Evolutionary conservation across 1,140 invertebrate genomes (phyloP), one percentile per base, ranked within the genome.

Genomic region (Drosophila tropicalis): DNA sequence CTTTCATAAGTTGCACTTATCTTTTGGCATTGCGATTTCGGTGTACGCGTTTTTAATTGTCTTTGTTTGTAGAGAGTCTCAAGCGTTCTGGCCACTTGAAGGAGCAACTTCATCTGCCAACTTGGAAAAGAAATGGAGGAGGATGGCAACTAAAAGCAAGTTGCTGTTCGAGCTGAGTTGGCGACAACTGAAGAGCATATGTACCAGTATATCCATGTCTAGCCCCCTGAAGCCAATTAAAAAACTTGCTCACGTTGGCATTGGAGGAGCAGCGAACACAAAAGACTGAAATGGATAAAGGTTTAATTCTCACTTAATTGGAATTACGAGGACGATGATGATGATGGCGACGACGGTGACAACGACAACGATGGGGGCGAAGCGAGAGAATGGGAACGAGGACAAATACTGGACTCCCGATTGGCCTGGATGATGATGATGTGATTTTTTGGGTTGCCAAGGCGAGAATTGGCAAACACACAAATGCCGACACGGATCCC

Each of bases 301-400:
- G 72, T 69, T 87, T 87, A 87, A 89, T 87, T 87, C 83, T 76
- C 79, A 83, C 78, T 87, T 87, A 87, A 87, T 87, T 87, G 83
- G 84, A 83, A 83, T 87, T 89, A 87, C 79, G 84, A 60, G 36
- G 76, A 44, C 60, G 62, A 67, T 47, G 34, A 36, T 34, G 22
- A 15, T 40, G 58, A 40, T 57, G 15, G 15, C 17, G 44, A 19
- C 17, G 40, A 12, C 10, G 5, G 15, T 44, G 44, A 10, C 44
- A 22, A 47, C 44, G 44, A 19, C 44, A 47, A 47, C 7, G 44
- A 29, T 5, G 29, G 5, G 5, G 34, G 34, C 2, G 9, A 12
- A 10, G 34, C 2, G 12, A 12, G 34, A 15, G n/a, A 44, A 15
- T 44, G 41, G 17, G 44, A 19, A 47, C 17, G 44, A 47, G 44